Evolutionary conservation across 1,140 invertebrate genomes (phyloP).

Genomic region (Trichonephila clavata): DNA sequence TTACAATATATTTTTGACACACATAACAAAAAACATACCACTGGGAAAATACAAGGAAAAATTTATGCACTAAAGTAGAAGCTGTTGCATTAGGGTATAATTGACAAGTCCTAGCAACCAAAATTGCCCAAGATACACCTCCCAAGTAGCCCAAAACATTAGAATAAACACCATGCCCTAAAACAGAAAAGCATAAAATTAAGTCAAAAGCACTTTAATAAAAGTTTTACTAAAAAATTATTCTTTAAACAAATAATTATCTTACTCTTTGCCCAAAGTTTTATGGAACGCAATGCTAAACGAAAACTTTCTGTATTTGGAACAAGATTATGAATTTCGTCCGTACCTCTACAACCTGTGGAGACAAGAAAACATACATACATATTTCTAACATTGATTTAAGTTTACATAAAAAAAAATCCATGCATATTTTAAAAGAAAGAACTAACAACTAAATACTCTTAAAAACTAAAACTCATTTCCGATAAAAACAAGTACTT

Average conservation of each 20-base stretch:
- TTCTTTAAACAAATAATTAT: not conserved
- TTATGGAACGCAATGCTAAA: conserved; percentile 95
- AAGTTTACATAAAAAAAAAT: no score
- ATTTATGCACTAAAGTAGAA: conserved; percentile 97
- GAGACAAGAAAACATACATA: not conserved
- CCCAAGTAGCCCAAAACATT: conserved; percentile 99
- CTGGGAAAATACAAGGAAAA: conserved; percentile 98
- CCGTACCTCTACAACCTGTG: conserved; percentile 96
- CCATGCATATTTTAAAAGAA: no score
- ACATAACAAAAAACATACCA: conserved; percentile 83
- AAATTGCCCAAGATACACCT: conserved; percentile 99
- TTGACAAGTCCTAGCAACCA: conserved; percentile 98
- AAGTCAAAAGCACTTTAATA: not conserved
- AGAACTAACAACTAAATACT: no score
- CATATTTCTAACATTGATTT: no score
- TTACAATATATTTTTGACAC: not conserved
- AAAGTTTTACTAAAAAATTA: not conserved
- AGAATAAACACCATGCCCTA: conserved; percentile 97
- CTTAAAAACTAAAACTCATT: no score
- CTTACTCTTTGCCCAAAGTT: conserved; percentile 99
- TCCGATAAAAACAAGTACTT: no score
- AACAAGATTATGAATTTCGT: conserved; percentile 97
- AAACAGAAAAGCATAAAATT: conserved; percentile 77
- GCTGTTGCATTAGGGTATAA: conserved; percentile 98
- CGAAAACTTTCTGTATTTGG: conserved; percentile 97